Evolutionary conservation across 2,888 invertebrate species (phyloP), one percentile per base, ranked within the genome.

Genomic region (Lampropteryx suffumata): DNA sequence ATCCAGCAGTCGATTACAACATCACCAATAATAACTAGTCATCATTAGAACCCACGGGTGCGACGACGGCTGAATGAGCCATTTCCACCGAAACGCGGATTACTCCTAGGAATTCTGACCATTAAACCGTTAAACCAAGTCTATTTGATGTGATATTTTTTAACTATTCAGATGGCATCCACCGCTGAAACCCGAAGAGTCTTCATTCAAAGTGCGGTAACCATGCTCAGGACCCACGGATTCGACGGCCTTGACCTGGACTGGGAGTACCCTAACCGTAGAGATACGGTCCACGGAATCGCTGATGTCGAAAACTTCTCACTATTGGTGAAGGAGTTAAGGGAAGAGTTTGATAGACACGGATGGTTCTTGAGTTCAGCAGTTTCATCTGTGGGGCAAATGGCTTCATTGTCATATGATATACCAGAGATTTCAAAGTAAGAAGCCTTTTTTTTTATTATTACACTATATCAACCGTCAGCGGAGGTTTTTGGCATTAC

Each of bases 171-270:
- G 81, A 86, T 92, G 80, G 82, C 90, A 17, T 80, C 81, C 7
- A 78, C 76, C 35, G 65, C 91, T 1, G 45, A 50, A 0, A 58
- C 79, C 1, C 87, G 93, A n/a, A 69, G 78, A 0, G 79, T 69
- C 34, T 94, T 95, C 62, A 90, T 94, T 12, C 65, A 84, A 2
- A 93, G 92, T 44, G 91, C 92, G 0, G 66, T 93, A 0, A 64
- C 76, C 0, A 92, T 94, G 67, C 61, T 94, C 0, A 66, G 79
- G 29, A 80, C 82, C 2, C 82, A 94, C 63, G 86, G 86, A 0
- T 95, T 95, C 55, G 94, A 95, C 64, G 95, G 95, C 1, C 80
- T 95, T 0, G 95, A 95, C 65, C 37, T 95, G 0, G 94, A 95
- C 69, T 95, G 95, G 95, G 94, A 94, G 64, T 94, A 94, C 61